phyloP scores from a whole-genome alignment of 2,113 vertebrate genomes.

The Proterorhinus semilunaris region DNA sequence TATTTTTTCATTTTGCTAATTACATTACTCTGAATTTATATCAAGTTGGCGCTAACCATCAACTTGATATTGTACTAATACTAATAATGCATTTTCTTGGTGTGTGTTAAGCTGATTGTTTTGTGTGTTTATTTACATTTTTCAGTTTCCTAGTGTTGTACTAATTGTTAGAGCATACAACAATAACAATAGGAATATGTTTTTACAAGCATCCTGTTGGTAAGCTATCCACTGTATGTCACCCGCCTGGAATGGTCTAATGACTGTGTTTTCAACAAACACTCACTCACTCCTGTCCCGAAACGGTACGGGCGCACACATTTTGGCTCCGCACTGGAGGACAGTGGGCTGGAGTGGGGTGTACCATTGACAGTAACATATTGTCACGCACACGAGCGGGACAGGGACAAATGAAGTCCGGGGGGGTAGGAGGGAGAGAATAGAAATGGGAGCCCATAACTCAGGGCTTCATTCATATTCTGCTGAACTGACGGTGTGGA shows the following conservation, averaged over 20 bases:
- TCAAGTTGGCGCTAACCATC: no score
- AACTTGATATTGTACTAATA: no score
- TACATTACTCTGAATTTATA: no score
- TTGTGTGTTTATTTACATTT: not conserved
- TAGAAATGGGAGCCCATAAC: constrained; percentile 51
- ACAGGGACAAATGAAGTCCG: constrained; percentile 55
- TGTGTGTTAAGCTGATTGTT: no score
- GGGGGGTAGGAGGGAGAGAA: constrained; percentile 51
- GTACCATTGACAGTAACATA: constrained; percentile 42
- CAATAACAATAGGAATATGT: not conserved
- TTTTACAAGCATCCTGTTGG: constrained; percentile 47
- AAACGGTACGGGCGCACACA: not conserved
- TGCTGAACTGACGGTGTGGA: constrained; percentile 14
- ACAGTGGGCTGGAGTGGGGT: constrained; percentile 30
- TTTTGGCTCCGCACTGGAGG: constrained; percentile 6
- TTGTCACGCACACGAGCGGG: constrained; percentile 36
- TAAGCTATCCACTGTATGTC: constrained; percentile 8
- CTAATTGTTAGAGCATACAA: not conserved
- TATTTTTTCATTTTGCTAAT: no score
- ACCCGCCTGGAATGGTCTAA: constrained; percentile 43
- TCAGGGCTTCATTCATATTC: constrained; percentile 47
- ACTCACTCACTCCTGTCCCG: not conserved
- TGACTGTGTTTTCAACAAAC: constrained; percentile 22
- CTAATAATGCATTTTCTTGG: no score
- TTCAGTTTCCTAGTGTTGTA: not conserved